phyloP scores from a whole-genome alignment of 2,113 vertebrate species.

The Sardina pilchardus region DNA sequence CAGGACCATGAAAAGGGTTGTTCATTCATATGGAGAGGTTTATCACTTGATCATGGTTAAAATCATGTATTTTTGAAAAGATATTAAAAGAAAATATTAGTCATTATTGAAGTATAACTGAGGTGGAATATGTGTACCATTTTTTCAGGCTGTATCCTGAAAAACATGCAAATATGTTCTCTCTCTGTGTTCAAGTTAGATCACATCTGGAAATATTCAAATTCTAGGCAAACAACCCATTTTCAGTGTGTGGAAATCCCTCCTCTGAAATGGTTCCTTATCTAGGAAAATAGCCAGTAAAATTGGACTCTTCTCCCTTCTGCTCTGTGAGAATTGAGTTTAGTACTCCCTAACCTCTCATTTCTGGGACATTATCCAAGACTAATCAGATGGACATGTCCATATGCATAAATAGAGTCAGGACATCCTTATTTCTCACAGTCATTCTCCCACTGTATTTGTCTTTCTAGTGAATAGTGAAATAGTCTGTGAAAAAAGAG shows the following conservation, averaged over 20 bases:
- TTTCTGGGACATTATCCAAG: slow-evolving; percentile 4
- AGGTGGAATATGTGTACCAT: too few species aligned
- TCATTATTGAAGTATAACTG: too few species aligned
- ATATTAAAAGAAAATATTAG: too few species aligned
- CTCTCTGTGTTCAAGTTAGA: background rate
- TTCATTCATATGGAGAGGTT: too few species aligned
- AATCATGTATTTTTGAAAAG: too few species aligned
- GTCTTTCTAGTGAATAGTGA: background rate
- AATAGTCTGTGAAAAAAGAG: background rate
- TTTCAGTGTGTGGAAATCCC: background rate
- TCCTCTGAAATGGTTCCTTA: background rate
- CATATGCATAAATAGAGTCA: background rate
- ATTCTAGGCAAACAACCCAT: background rate
- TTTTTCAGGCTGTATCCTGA: background rate
- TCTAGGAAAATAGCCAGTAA: background rate
- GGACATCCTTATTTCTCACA: background rate
- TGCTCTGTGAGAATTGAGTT: background rate
- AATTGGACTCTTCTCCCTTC: background rate
- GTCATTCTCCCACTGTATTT: background rate
- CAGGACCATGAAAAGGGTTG: too few species aligned
- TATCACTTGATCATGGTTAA: too few species aligned
- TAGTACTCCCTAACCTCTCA: background rate
- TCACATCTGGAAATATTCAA: slow-evolving; percentile 2
- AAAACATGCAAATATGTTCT: background rate
- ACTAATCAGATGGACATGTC: background rate